These are phyloP conservation scores for Donacobius atricapilla DNA, from an alignment of 2,113 vertebrate species.

Conservation along the genomic window DNA sequence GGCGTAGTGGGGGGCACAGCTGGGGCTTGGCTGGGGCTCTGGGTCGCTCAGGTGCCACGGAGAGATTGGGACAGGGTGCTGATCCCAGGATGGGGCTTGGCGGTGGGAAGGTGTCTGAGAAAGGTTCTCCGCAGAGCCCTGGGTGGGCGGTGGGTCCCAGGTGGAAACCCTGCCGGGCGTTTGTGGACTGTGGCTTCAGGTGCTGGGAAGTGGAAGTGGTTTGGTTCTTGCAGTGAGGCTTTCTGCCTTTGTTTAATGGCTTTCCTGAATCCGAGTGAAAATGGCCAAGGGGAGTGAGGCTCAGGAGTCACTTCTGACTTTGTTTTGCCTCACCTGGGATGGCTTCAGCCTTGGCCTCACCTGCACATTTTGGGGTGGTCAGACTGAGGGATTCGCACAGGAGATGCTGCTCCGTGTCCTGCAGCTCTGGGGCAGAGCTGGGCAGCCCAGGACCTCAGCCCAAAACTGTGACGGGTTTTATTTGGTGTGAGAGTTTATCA, in stretches of 20 bases:
- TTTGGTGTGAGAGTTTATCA: neutral
- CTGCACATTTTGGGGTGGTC: neutral
- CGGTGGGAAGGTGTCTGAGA: fast-evolving
- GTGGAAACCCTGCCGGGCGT: neutral
- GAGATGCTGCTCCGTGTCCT: neutral
- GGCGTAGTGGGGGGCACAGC: neutral
- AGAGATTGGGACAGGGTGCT: fast-evolving
- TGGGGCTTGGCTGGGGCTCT: fast-evolving
- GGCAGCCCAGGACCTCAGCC: neutral
- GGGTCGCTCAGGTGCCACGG: neutral
- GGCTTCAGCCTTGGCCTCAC: neutral
- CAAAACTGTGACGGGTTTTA: neutral
- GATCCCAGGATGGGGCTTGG: fast-evolving
- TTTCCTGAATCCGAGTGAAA: neutral
- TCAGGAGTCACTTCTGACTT: neutral
- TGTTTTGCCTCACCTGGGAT: neutral
- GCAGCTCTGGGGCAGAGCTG: neutral
- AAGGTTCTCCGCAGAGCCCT: neutral
- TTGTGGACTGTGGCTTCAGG: neutral
- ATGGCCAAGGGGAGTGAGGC: neutral
- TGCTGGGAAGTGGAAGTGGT: neutral
- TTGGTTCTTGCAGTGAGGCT: neutral
- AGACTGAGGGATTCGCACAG: neutral
- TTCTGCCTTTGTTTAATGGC: neutral
- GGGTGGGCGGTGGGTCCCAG: fast-evolving